Evolutionary conservation across 2,113 vertebrate species (phyloP).

Genomic region (Glaucidium brasilianum): DNA sequence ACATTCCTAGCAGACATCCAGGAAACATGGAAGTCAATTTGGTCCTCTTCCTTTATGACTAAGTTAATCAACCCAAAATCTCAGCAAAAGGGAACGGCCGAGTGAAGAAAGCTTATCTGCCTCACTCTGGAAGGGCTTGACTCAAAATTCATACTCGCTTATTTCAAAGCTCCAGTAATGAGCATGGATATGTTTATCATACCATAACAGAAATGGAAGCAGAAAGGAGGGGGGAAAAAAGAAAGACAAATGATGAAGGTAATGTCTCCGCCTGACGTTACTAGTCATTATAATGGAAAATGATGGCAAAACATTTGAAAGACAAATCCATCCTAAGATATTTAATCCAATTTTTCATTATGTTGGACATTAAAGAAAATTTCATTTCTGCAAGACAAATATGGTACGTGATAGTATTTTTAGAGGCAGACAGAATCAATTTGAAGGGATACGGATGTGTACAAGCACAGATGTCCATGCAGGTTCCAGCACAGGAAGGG

Average conservation of each 20-base stretch:
- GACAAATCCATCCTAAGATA: neutral
- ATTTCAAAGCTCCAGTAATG: neutral
- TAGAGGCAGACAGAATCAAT: neutral
- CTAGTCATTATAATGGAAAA: neutral
- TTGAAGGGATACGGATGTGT: neutral
- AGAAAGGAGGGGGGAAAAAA: neutral
- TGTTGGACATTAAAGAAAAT: slow-evolving; percentile 3
- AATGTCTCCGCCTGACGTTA: neutral
- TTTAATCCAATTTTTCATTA: slow-evolving; percentile 31
- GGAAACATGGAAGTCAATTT: neutral
- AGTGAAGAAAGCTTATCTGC: neutral
- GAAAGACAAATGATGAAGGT: neutral
- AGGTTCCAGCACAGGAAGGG: neutral
- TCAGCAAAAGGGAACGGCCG: neutral
- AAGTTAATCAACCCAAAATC: slow-evolving; percentile 1
- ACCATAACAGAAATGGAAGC: neutral
- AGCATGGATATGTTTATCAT: neutral
- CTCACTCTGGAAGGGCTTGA: neutral
- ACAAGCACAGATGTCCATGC: neutral
- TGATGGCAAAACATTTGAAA: neutral
- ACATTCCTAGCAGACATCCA: neutral
- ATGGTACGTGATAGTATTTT: neutral
- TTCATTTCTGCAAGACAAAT: slow-evolving; percentile 34
- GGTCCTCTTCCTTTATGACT: neutral
- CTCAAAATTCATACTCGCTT: neutral